phyloP scores from a whole-genome alignment of 2,113 vertebrate species.

The Perognathus longimembris region DNA sequence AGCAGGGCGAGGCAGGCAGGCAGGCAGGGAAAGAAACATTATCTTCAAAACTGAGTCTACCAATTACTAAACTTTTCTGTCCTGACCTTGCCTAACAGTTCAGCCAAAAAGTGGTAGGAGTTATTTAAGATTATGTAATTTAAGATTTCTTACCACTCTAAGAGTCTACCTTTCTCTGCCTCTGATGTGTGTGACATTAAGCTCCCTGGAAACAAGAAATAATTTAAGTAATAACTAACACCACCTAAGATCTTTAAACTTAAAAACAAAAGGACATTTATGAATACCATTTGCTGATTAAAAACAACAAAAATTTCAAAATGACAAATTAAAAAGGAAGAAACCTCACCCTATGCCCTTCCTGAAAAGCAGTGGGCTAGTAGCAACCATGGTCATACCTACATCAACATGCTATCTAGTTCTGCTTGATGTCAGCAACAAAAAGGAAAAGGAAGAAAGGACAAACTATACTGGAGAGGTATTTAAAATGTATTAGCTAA shows the following conservation, averaged over 20 bases:
- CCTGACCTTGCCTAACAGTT: not conserved
- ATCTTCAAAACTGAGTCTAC: not conserved
- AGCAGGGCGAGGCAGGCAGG: too few relatives aligned
- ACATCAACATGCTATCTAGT: not conserved
- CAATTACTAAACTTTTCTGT: not conserved
- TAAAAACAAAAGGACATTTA: conserved; percentile 32
- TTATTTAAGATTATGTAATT: not conserved
- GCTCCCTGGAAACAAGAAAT: not conserved
- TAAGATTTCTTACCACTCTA: conserved; percentile 9
- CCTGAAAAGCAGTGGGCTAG: not conserved
- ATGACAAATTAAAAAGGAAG: conserved; percentile 38
- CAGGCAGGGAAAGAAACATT: not conserved
- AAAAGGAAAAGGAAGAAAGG: not conserved
- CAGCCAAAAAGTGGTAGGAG: not conserved
- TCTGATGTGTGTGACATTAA: not conserved
- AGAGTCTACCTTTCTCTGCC: not conserved
- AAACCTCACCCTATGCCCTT: not conserved
- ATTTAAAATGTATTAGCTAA: not conserved
- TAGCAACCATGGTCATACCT: not conserved
- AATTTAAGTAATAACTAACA: not conserved
- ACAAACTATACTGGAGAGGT: not conserved
- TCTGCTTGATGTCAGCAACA: not conserved
- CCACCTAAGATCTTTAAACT: not conserved
- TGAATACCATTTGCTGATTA: not conserved
- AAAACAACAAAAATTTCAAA: conserved; percentile 11